phyloP scores from a whole-genome alignment of 35 echinoderm and acorn worm genomes.

The Apostichopus parvimensis region DNA sequence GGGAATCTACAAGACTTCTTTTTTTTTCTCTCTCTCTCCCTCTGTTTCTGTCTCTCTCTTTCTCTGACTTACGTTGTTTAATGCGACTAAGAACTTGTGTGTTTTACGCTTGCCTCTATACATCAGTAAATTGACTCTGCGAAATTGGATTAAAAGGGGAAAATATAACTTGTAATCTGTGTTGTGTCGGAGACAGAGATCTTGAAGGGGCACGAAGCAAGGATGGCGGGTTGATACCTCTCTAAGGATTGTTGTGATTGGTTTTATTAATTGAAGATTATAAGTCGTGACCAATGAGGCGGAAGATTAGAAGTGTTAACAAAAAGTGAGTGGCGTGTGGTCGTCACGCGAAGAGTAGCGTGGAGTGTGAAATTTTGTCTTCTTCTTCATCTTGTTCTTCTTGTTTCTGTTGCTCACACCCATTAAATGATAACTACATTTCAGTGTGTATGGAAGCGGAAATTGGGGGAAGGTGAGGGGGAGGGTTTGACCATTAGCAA shows the following conservation, averaged over 20 bases:
- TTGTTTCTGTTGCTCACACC: no score
- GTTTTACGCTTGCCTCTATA: conserved; percentile 47
- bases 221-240: conserved; percentile 38
- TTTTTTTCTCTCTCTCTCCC: no score
- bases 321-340: conserved; percentile 36
- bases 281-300: conserved; percentile 55
- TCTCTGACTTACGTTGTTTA: neutral
- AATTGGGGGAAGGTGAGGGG: conserved; percentile 19
- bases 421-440: neutral
- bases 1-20: conserved; percentile 24
- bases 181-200: conserved; percentile 41
- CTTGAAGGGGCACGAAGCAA: conserved; percentile 7
- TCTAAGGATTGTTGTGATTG: conserved; percentile 48
- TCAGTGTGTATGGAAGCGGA: neutral
- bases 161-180: conserved; percentile 29
- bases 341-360: conserved; percentile 18
- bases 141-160: conserved; percentile 24
- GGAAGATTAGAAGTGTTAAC: conserved; percentile 28
- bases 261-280: conserved; percentile 63
- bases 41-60: neutral
- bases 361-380: no score
- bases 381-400: no score
- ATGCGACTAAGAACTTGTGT: conserved; percentile 45
- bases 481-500: neutral
- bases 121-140: conserved; percentile 44